Evolutionary conservation across 2,113 vertebrate species (phyloP).

Genomic region (Pavo muticus): DNA sequence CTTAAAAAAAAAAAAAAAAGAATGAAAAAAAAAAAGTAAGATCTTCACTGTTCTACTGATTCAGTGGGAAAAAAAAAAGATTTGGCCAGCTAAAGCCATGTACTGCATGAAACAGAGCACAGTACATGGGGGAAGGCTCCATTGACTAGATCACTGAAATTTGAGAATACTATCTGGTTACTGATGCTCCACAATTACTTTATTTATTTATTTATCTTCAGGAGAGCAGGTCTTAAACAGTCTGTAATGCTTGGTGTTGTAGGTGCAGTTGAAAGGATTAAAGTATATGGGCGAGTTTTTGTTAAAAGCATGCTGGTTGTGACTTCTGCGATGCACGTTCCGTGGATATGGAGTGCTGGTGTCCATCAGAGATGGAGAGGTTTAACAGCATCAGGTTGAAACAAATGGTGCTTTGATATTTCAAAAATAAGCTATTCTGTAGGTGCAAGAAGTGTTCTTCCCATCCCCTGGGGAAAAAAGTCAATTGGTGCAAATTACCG

Average conservation of each 20-base stretch:
- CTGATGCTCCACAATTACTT: constrained; percentile 82
- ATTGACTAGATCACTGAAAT: constrained; percentile 88
- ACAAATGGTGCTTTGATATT: background rate
- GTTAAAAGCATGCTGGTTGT: constrained; percentile 20
- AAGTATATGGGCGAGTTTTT: constrained; percentile 46
- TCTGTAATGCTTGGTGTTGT: constrained; percentile 74
- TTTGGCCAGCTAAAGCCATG: constrained; percentile 90
- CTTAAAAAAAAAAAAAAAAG: constrained; percentile 80
- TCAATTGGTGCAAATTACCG: background rate
- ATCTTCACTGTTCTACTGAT: constrained; percentile 91
- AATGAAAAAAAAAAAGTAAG: constrained; percentile 75
- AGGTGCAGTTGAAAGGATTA: constrained; percentile 70
- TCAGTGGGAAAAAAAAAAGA: constrained; percentile 84
- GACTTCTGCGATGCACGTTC: background rate
- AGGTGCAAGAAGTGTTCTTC: background rate
- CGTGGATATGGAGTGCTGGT: constrained; percentile 34
- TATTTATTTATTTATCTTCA: constrained; percentile 65
- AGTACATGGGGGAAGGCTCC: constrained; percentile 81
- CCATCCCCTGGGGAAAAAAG: background rate
- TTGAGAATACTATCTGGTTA: constrained; percentile 87
- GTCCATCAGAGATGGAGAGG: constrained; percentile 14
- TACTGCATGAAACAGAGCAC: constrained; percentile 89
- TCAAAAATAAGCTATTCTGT: background rate
- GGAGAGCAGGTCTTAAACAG: constrained; percentile 68
- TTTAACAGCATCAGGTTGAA: background rate